Percentiles rank a stretch among this genome's conserved stretches.
phyloP scores from a whole-genome alignment of 2,888 invertebrate genomes.

The Gordius sp. region DNA sequence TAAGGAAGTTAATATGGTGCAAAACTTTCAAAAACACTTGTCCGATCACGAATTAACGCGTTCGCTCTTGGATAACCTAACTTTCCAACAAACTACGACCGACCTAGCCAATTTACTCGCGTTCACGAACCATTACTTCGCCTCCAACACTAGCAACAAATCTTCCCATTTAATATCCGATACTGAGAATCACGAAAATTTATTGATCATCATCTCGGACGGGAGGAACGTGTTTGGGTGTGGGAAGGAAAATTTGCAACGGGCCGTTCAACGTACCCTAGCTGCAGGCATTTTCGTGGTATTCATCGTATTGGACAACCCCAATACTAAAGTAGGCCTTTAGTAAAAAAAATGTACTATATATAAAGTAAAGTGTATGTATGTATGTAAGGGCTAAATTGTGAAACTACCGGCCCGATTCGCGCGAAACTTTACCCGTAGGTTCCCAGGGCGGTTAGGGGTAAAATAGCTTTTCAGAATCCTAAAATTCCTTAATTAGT shows the following conservation, averaged over 20 bases:
- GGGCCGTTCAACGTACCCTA: slow-evolving; percentile 41
- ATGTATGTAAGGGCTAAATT: no score
- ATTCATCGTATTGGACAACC: slow-evolving; percentile 80
- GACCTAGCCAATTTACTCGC: slow-evolving; percentile 41
- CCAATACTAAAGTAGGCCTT: slow-evolving; percentile 46
- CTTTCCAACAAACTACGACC: slow-evolving; percentile 66
- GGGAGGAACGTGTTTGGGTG: slow-evolving; percentile 65
- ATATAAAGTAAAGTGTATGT: no score
- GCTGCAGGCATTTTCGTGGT: slow-evolving; percentile 63
- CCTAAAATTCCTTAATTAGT: no score
- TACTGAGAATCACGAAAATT: slow-evolving; percentile 47
- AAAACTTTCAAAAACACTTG: slow-evolving; percentile 22
- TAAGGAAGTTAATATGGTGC: background rate
- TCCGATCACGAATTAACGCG: slow-evolving; percentile 38
- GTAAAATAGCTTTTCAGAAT: no score
- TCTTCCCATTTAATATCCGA: background rate
- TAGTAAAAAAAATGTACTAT: no score
- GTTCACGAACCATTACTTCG: slow-evolving; percentile 18
- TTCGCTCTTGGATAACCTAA: slow-evolving; percentile 33
- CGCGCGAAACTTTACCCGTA: no score
- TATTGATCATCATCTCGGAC: slow-evolving; percentile 73
- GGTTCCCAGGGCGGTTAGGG: no score
- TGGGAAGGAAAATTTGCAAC: slow-evolving; percentile 47
- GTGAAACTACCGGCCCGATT: no score
- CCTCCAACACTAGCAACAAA: background rate